Evolutionary conservation across 53 echinoderm and acorn worm species (phyloP), one percentile per base, ranked within the genome.

Genomic region (Astropecten irregularis): DNA sequence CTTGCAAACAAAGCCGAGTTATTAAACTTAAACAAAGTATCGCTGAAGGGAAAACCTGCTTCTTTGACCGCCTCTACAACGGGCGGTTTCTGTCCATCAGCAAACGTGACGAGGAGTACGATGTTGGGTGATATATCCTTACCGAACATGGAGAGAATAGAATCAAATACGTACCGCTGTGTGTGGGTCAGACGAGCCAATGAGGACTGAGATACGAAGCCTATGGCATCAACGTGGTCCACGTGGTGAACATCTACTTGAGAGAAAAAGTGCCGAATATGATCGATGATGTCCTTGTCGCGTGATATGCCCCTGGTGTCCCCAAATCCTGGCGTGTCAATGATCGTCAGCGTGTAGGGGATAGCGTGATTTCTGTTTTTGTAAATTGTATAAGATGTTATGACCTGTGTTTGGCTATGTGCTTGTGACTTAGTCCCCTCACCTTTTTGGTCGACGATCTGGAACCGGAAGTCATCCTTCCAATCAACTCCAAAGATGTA

Each of bases 151-250:
- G 90, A 52, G 10, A 90, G 49, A 3, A 90, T 76, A 1, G 83
- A 82, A 34, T 86, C 85, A 49, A 90, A 90, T 13, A 90, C 57
- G 50, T 66, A 90, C 42, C 32, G 39, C 67, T 90, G 90, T 0
- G 90, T 82, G 1, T 35, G 83, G 8, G 90, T 90, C 1, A 90
- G 58, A 22, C 90, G 76, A 40, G 74, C 49, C 9, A 53, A 48
- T 18, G 90, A 73, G 28, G 90, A 60, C 64, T 86, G 82, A 3
- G 71, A 58, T 1, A 90, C 90, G 63, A 90, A 90, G 7, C 85
- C 90, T 13, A 90, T 85, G n/a, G 81, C 90, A 81, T 90, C 90
- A 1, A 90, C 61, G 48, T 90, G 90, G 37, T 90, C 90, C 35
- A 90, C 57, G n/a, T 54, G 37, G 32, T 85, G 69, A 3, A 21